Base-by-base conservation (phyloP, 2,113 vertebrate genomes). In the Blennius ocellaris region DNA sequence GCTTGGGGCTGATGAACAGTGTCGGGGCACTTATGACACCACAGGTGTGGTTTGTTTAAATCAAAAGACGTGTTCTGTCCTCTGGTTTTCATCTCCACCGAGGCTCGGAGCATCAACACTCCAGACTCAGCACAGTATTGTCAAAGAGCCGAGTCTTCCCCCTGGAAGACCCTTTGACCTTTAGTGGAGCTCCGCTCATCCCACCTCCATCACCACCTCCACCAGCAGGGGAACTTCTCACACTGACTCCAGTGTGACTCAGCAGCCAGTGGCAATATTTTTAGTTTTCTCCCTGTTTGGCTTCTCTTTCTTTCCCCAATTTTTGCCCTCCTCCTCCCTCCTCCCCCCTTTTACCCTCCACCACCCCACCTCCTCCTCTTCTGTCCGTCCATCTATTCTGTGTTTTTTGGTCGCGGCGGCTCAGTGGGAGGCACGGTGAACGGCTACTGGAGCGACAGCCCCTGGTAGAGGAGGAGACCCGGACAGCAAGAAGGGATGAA, bases 381-480 rank as follows among this genome's bases (percentile, higher is more conserved):
- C 90, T 92, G 84, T 86, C 84, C 68, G 80, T 90, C 87, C 91
- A 92, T 91, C 89, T 78, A 84, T 84, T 89, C 84, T 77, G 72
- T 84, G 62, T 83, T 84, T 58, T 50, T 76, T 9, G 73, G 79
- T 60, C 78, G 9, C 48, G 78, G 66, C 80, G 72, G 60, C 71
- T 79, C 82, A 90, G 88, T 90, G 71, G 93, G 91, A 81, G 93
- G 91, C 82, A 90, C 93, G 41, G 90, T 93, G 84, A 94, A 92
- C 68, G 92, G 94, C 87, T 92, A 93, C 90, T 94, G 94, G 94
- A 94, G 90, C 73, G 93, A 94, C 93, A 93, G 93, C 81, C 88
- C 92, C 2, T 93, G 92, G 90, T 94, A 94, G 89, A 91, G 87
- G 88, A 90, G 65, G 72, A 87, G 78, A 21, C 36, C 47, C 69